Evolutionary conservation across 2,113 vertebrate genomes (phyloP), one percentile per base, ranked within the genome.

Genomic region (Trichechus manatus): DNA sequence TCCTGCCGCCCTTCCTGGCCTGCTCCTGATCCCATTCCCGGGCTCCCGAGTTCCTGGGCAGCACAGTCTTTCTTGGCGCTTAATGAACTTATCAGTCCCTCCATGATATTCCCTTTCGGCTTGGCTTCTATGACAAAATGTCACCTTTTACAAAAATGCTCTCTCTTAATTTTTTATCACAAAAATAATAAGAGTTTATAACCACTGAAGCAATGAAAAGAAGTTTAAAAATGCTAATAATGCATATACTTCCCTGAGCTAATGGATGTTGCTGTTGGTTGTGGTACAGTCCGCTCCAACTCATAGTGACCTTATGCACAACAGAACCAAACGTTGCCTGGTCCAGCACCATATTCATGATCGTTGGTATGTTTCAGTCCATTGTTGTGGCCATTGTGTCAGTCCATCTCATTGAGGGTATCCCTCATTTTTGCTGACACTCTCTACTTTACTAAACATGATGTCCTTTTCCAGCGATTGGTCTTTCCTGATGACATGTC

Each of bases 81-180:
- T 23, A 36, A 50, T 63, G 20, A 89, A 39, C 56, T 36, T 79
- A 25, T n/a, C 56, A 19, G 68, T 14, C 14, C 36, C 33, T 95
- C 39, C 47, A 66, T 68, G 74, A 86, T 86, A 81, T 56, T 80
- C 27, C 59, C 14, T 25, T 31, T 50, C 88, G 6, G 5, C 68
- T 77, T 87, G 13, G 29, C 50, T 64, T 83, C 39, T 72, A 53
- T 92, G 75, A 25, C 13, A 74, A 33, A 42, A 20, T 68, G 33
- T 84, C 74, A 84, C 27, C 70, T 87, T 90, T 96, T 79, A 56
- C 22, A 77, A 89, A 95, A 50, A 83, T 84, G 9, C 9, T 50
- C 9, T 88, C 27, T n/a, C 14, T 61, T 83, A 56, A 33, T 92
- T 68, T 93, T 75, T 87, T 33, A 61, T 87, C 23, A 85, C 64